Evolutionary conservation across 2,113 vertebrate genomes (phyloP).

Genomic region (Halcyon malimbica): DNA sequence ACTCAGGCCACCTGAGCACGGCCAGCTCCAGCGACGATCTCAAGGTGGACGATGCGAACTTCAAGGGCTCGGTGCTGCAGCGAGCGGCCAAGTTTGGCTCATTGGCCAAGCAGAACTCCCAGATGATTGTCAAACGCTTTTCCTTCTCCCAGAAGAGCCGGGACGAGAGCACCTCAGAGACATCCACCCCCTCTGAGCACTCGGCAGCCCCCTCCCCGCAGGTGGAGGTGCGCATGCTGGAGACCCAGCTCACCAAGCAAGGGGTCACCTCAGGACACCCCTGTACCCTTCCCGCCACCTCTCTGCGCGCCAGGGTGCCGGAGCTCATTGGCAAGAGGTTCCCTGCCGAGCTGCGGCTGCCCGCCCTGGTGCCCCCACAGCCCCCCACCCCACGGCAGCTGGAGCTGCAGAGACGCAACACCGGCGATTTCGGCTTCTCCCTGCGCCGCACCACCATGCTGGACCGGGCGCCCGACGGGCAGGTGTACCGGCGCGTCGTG

Average conservation of each 20-base stretch:
- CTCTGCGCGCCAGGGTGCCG: conserved; percentile 69
- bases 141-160: conserved; percentile 84
- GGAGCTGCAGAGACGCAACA: conserved; percentile 89
- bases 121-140: conserved; percentile 83
- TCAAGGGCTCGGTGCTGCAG: conserved; percentile 87
- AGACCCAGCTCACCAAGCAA: conserved; percentile 68
- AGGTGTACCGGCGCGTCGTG: conserved; percentile 84
- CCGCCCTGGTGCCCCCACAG: conserved; percentile 77
- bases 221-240: conserved; percentile 77
- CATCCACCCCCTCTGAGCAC: conserved; percentile 79
- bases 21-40: conserved; percentile 83
- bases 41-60: conserved; percentile 79
- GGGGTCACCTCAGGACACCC: conserved; percentile 21
- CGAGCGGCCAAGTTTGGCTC: conserved; percentile 88
- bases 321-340: conserved; percentile 86
- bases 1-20: conserved; percentile 79
- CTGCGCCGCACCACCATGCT: conserved; percentile 92
- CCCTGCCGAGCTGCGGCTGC: conserved; percentile 83
- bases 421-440: conserved; percentile 96
- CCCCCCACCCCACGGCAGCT: conserved; percentile 83
- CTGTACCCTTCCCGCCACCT: neutral
- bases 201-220: conserved; percentile 81
- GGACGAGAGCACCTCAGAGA: conserved; percentile 83
- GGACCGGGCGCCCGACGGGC: conserved; percentile 86
- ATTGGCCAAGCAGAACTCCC: conserved; percentile 85